Percentiles rank a stretch among this genome's conserved stretches.
These are phyloP conservation scores for Leptura quadrifasciata DNA, from an alignment of 2,888 invertebrate species.

Conservation along the genomic window DNA sequence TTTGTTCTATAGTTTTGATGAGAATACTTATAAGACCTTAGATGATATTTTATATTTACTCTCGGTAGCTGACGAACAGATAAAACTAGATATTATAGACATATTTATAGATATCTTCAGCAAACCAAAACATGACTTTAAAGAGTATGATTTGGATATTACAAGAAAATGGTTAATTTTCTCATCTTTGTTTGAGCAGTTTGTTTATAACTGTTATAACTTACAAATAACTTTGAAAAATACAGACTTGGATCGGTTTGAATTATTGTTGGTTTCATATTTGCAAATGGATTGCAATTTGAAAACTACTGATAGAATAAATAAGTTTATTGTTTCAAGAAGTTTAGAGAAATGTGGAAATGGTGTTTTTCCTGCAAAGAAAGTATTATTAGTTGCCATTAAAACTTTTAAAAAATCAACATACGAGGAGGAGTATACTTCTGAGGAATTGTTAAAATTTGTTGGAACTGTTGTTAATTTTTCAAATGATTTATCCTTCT, in stretches of 20 bases:
- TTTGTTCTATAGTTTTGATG: constrained; percentile 60
- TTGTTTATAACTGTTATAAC: constrained; percentile 63
- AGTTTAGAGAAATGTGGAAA: constrained; percentile 26
- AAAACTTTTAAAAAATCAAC: constrained; percentile 25
- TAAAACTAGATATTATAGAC: constrained; percentile 62
- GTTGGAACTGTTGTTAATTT: constrained; percentile 41
- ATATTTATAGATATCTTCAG: constrained; percentile 60
- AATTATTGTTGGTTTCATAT: constrained; percentile 54
- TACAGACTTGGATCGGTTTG: constrained; percentile 54
- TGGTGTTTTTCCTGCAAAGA: constrained; percentile 39
- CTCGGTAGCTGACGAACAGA: constrained; percentile 49
- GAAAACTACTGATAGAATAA: constrained; percentile 48
- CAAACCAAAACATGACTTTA: constrained; percentile 49
- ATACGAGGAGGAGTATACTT: not conserved
- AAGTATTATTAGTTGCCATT: constrained; percentile 46
- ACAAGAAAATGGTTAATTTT: constrained; percentile 53
- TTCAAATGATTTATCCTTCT: constrained; percentile 45
- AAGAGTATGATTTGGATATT: constrained; percentile 54
- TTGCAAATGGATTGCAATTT: constrained; percentile 45
- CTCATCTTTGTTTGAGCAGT: constrained; percentile 62
- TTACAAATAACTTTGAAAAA: constrained; percentile 48
- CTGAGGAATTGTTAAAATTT: not conserved
- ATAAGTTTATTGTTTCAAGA: constrained; percentile 44
- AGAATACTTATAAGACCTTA: constrained; percentile 54
- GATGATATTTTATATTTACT: constrained; percentile 63